Evolutionary conservation across 2,888 invertebrate species (phyloP), one percentile per base, ranked within the genome.

Genomic region (Lacanobia wlatinum): DNA sequence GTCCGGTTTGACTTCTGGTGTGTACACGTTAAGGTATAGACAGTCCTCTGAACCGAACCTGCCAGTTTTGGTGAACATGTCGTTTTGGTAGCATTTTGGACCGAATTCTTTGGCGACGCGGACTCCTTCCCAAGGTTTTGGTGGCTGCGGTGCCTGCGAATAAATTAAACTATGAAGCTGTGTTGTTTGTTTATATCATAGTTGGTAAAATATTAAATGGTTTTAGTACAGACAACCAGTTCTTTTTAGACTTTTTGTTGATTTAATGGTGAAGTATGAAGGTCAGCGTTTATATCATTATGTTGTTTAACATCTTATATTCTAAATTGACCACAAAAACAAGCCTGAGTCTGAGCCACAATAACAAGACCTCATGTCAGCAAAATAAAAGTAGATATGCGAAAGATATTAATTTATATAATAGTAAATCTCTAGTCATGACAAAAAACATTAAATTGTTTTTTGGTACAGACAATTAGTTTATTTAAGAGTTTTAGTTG

Each of bases 121-220:
- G 2, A 92, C 84, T 46, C 92, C 92, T 64, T 83, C 61, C 92
- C 92, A 92, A 52, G 87, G 81, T 40, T 80, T 78, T 34, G 88
- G 86, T 12, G 90, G 89, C 69, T 78, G 78, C 3, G 84, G 85
- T 43, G 84, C 85, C 85, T 85, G 70, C 5, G n/a, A 68, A 62
- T 60, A 52, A 56, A 48, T 23, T 16, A 46, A 52, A 38, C 1
- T 12, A 43, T 67, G 1, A 67, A 18, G 1, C 5, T n/a, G 16
- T 52, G n/a, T 28, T 55, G 28, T 28, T 18, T 18, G 18, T 23
- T 55, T 34, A 34, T 34, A 34, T 34, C 34, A 34, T 34, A 34
- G 34, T 2, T 2, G 3, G 1, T 34, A 34, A 34, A 34, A 34
- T 34, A 34, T 34, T 3, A 34, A 34, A 6, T 34, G 34, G 28